Conservation (phyloP, 1,140 invertebrate species). For the Lanistes nyassanus region DNA sequence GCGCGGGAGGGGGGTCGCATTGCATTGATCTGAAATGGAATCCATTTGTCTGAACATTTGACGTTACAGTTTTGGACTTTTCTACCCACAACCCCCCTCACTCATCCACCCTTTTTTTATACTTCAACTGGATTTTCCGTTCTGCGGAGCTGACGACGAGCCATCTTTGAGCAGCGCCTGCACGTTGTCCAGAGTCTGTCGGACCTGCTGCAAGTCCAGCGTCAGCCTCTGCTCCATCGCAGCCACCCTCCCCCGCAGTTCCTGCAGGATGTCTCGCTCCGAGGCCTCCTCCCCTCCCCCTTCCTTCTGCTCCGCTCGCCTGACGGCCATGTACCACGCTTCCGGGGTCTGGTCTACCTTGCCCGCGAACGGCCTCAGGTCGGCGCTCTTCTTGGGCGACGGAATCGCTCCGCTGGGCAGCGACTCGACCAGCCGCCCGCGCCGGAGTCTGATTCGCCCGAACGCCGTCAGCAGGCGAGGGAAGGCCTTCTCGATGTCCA, state of each 20-base stretch:
- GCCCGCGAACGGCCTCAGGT: background rate
- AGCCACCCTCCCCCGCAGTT: background rate
- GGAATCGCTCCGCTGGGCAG: background rate
- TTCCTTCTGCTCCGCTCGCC: background rate
- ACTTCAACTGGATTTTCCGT: background rate
- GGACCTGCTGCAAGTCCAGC: conserved; percentile 15
- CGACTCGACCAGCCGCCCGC: background rate
- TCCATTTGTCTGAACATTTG: background rate
- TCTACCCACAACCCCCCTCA: background rate
- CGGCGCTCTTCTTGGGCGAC: background rate
- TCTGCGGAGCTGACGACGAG: background rate
- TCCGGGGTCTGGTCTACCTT: background rate
- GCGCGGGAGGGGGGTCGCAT: too few species aligned
- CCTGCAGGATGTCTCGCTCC: conserved; percentile 15
- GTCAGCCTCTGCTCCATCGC: conserved; percentile 7
- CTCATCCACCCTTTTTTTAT: background rate
- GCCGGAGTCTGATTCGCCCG: conserved; percentile 25
- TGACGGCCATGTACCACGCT: conserved; percentile 8
- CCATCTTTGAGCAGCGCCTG: background rate
- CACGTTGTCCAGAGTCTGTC: conserved; percentile 17
- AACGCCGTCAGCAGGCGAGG: conserved; percentile 40
- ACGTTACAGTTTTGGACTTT: background rate
- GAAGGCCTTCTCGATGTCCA: conserved; percentile 50
- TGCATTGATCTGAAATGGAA: background rate
- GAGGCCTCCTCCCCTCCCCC: background rate